These are phyloP conservation scores for Dendrocopos noguchii DNA, from an alignment of 2,113 vertebrate species.

Conservation along the genomic window DNA sequence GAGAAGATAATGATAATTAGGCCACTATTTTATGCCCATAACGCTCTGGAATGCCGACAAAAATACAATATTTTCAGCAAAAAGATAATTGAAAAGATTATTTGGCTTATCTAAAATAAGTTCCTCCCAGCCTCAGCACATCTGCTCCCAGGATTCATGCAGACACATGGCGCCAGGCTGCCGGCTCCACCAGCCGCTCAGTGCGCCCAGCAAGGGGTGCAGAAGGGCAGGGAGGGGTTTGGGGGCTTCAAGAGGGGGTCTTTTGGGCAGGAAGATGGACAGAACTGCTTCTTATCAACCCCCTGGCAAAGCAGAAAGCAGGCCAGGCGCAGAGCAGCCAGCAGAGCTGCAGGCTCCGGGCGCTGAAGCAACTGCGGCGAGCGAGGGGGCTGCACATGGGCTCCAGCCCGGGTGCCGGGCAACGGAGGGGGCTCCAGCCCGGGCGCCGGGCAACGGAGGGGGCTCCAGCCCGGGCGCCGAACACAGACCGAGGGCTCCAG, in stretches of 20 bases:
- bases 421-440: no score
- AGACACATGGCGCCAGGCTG: not conserved
- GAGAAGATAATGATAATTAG: slow-evolving; percentile 67
- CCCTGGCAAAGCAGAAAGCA: rapidly evolving
- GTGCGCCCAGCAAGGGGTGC: not conserved
- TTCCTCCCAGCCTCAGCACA: slow-evolving; percentile 52
- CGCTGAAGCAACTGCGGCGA: rapidly evolving
- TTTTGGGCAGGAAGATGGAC: not conserved
- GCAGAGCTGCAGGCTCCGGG: rapidly evolving
- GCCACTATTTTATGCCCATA: slow-evolving; percentile 31
- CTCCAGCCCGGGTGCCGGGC: no score
- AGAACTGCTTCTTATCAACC: rapidly evolving
- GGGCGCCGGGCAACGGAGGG: no score
- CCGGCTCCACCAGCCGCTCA: not conserved
- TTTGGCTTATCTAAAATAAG: slow-evolving; percentile 73
- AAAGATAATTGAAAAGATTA: slow-evolving; percentile 73
- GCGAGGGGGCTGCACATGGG: rapidly evolving
- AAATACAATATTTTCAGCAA: slow-evolving; percentile 67
- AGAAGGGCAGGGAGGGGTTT: rapidly evolving
- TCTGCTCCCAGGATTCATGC: slow-evolving; percentile 13
- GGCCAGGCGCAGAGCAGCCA: not conserved
- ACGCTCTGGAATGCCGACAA: slow-evolving; percentile 25
- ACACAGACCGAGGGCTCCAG: no score
- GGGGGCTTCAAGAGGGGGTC: not conserved
- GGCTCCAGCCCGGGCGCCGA: no score